Conservation (phyloP, 2,888 invertebrate species). For the Plebejus anna region DNA sequence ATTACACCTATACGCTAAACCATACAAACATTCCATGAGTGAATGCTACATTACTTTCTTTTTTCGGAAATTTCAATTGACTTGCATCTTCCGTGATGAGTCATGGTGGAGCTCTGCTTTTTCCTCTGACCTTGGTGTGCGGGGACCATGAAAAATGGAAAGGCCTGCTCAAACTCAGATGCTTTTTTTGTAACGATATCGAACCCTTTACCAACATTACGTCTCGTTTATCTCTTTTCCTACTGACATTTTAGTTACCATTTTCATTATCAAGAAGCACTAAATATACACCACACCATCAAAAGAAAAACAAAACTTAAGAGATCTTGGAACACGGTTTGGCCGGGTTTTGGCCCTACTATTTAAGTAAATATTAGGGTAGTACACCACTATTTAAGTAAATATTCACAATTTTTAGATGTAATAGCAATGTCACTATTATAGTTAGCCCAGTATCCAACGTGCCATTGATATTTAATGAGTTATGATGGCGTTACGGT, state of each 20-base stretch:
- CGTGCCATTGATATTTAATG: constrained; percentile 33
- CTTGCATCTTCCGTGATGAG: constrained; percentile 8
- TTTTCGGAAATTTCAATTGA: constrained; percentile 19
- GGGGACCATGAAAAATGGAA: constrained; percentile 19
- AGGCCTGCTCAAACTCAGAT: constrained; percentile 10
- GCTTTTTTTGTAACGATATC: background rate
- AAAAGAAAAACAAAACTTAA: too few relatives aligned
- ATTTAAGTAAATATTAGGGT: background rate
- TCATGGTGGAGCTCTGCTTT: constrained; percentile 13
- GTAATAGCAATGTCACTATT: background rate
- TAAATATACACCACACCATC: too few relatives aligned
- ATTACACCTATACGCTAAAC: background rate
- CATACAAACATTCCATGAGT: background rate
- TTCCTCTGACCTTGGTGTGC: constrained; percentile 20
- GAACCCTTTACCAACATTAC: background rate
- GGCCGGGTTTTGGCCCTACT: background rate
- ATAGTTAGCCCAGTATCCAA: constrained; percentile 26
- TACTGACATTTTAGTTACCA: too few relatives aligned
- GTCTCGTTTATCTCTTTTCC: background rate
- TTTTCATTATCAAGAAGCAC: too few relatives aligned
- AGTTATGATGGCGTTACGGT: constrained; percentile 45
- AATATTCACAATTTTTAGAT: background rate
- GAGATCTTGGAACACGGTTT: too few relatives aligned
- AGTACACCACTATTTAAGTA: background rate
- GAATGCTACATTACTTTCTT: constrained; percentile 19